Base-by-base conservation (phyloP, 1,140 invertebrate genomes). In the Chrysomallon squamiferum region DNA sequence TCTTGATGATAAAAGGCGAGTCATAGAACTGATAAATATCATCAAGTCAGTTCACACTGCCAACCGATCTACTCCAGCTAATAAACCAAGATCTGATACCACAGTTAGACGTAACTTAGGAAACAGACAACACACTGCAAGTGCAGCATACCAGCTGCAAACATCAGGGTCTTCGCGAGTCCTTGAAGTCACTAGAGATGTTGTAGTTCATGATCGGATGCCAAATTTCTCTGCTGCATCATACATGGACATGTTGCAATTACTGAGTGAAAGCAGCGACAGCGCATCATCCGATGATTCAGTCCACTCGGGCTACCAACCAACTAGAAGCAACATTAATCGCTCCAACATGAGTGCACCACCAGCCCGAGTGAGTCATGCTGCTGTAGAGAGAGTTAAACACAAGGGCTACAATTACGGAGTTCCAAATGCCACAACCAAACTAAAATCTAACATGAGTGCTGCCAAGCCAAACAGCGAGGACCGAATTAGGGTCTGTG, bases 401-500 rank as follows among this genome's bases (percentile, higher is more conserved):
- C 76, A 81, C 61, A 74, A 58, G 52, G 77, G 81, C 11, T 85
- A 85, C 65, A 83, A 84, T 64, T 85, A 85, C 72, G 83, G 83
- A 9, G 73, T 85, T 13, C 83, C 79, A 43, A 72, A 68, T 58
- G 56, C 43, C 15, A 61, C 61, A 54, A 56, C 71, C 64, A 69
- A 29, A 49, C 25, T 66, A 27, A 69, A 59, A 25, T 47, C 59
- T n/a, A 69, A 60, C 30, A 49, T 60, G 1, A 52, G 47, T 3
- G 57, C 52, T 22, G 52, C 68, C 52, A 22, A 38, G 25, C 22
- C 52, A 30, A 69, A 59, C 54, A 49, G 61, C 9, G 76, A 80
- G 25, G 80, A 81, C 9, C 74, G 69, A 62, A 99, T 99, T 75
- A 95, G 94, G 11, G 97, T 99, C 3, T 98, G 97, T 86, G 96